These are phyloP conservation scores for Misgurnus anguillicaudatus DNA, from an alignment of 2,113 vertebrate species.

Conservation along the genomic window DNA sequence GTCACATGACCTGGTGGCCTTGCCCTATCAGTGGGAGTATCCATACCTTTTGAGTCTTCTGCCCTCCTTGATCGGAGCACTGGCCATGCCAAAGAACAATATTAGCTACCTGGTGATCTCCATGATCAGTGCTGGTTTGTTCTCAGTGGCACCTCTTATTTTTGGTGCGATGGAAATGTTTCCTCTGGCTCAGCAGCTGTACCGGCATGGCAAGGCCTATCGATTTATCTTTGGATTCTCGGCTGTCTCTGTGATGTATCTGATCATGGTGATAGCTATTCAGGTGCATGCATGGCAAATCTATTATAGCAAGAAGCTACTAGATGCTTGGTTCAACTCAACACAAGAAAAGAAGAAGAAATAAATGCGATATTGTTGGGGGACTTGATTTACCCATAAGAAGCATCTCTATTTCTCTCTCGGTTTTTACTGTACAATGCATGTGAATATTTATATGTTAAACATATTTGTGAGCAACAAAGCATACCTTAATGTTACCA, in stretches of 20 bases:
- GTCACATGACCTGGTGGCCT: constrained; percentile 86
- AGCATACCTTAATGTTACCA: not conserved
- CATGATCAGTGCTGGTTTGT: constrained; percentile 95
- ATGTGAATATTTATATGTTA: constrained; percentile 21
- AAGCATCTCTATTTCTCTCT: constrained; percentile 1
- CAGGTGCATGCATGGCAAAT: constrained; percentile 96
- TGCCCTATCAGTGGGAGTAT: constrained; percentile 97
- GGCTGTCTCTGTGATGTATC: constrained; percentile 92
- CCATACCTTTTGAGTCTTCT: constrained; percentile 85
- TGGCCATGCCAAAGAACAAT: constrained; percentile 94
- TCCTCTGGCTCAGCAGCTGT: constrained; percentile 94
- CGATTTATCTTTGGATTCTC: constrained; percentile 93
- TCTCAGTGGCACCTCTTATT: constrained; percentile 92
- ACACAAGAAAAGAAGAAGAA: constrained; percentile 97
- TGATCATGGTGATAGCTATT: constrained; percentile 87
- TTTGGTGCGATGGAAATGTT: constrained; percentile 99
- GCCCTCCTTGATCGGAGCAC: constrained; percentile 76
- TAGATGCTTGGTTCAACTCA: constrained; percentile 95
- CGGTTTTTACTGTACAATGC: constrained; percentile 27
- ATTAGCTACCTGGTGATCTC: constrained; percentile 97
- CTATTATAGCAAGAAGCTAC: constrained; percentile 96
- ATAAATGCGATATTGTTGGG: constrained; percentile 49
- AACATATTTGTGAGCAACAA: constrained; percentile 4
- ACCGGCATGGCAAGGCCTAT: constrained; percentile 93
- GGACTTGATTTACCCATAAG: constrained; percentile 15